These are phyloP conservation scores for Erythrocebus patas DNA, from an alignment of 2,113 vertebrate genomes.

Conservation along the genomic window DNA sequence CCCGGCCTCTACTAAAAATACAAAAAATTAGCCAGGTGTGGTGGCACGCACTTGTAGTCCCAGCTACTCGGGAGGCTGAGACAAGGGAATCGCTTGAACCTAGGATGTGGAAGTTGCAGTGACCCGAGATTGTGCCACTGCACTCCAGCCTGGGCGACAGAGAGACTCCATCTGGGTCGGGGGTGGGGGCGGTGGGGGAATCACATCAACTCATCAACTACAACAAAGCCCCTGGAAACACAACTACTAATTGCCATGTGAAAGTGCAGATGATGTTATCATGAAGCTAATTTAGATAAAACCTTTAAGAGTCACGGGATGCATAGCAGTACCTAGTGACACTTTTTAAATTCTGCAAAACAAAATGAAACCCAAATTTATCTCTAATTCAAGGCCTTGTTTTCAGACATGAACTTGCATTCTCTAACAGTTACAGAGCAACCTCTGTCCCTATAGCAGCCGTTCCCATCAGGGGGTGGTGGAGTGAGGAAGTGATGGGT, in stretches of 20 bases:
- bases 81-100: no score
- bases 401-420: background rate
- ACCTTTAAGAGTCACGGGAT: background rate
- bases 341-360: background rate
- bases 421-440: background rate
- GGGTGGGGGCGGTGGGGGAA: accelerated
- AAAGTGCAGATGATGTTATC: background rate
- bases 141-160: no score
- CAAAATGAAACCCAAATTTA: background rate
- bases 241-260: background rate
- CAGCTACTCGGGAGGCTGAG: no score
- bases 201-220: background rate
- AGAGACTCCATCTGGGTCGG: no score
- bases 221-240: background rate
- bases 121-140: no score
- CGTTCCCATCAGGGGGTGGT: accelerated
- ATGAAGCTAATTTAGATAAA: background rate
- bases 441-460: no score
- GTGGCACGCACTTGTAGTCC: no score
- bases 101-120: no score
- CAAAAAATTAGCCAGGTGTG: no score
- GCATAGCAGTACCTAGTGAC: background rate
- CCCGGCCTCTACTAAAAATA: no score
- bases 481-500: background rate
- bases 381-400: background rate